Evolutionary conservation across 2,113 vertebrate genomes (phyloP), one percentile per base, ranked within the genome.

Genomic region (Pavo muticus): DNA sequence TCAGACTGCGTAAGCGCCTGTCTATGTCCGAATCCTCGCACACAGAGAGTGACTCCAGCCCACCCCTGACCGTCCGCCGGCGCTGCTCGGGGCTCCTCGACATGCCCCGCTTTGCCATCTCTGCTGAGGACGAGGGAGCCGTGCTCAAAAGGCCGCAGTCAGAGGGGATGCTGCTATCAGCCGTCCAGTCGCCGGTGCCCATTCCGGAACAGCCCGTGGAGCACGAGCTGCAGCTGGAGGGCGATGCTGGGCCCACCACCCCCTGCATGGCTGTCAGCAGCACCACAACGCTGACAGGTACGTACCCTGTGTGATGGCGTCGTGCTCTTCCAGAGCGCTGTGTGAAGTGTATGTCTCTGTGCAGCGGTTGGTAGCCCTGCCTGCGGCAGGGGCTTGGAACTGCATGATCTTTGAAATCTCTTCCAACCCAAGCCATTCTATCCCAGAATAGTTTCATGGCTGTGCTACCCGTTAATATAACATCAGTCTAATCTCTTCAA

Each of bases 21-120:
- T 99, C 99, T 0, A 98, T 99, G 72, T 99, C 99, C 0, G 99
- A 99, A 95, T 99, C 99, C 2, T 99, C 99, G 10, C 99, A 99
- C 98, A 99, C 99, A 0, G 99, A 99, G 97, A 99, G 99, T 5
- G 99, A 99, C 97, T 99, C 99, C 67, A 99, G 99, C 89, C 99
- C 99, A 0, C 99, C 99, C 0, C 97, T 99, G 89, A 99, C 99
- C 0, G 99, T 99, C 27, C 98, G 99, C 3, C 97, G 98, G 1
- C 99, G 98, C 97, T 99, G 99, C 96, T 99, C 99, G 0, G 99
- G 98, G 47, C 98, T 99, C 40, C 98, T 99, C 1, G 99, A 99
- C 85, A 98, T 98, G 97, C 98, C 99, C 0, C 99, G 98, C 35
- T 99, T 99, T 48, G 98, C 99, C 76, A 98, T 99, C 94, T 98